Evolutionary conservation across 2,888 invertebrate species (phyloP), one percentile per base, ranked within the genome.

Genomic region (Ommatoiulus sabulosus): DNA sequence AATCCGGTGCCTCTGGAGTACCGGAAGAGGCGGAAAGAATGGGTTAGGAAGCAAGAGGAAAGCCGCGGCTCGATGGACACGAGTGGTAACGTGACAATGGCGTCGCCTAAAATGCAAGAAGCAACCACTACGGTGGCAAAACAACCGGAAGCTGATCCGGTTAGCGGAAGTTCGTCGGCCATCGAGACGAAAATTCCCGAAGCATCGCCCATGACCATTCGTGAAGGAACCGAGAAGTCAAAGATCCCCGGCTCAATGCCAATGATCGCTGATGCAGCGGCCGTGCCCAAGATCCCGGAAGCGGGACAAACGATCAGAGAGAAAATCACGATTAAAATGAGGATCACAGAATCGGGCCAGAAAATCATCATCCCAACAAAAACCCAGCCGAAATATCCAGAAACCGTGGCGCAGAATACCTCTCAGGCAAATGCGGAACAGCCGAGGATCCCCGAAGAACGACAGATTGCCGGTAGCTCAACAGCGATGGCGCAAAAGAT

Each of bases 1-100:
- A 85, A 17, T 84, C 84, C 84, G 0, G 84, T 84, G 8, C 85
- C 85, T 85, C 7, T 85, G 44, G 85, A 85, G 43, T 85, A 85
- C 43, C 15, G 44, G 43, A 85, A n/a, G 43, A 17, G 85, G 43
- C n/a, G 63, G 20, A 20, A 63, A 15, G 63, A 63, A 3, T 63
- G n/a, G 63, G 63, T 6, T 3, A 63, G 4, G 63, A 63, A 20
- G 20, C n/a, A 63, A 15, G 20, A 63, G 20, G 15, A 63, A 63
- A 63, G 3, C 63, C 20, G 20, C 4, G 7, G 17, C 4, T 5
- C 4, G 57, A 3, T 57, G 15, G 57, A 57, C 7, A 17, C 17
- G 4, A 17, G 57, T 15, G 17, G 8, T 20, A 63, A 20, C 24
- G n/a, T n/a, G n/a, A 57, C 72, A 24, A n/a, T 8, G 10, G 24